A percentile compares a stretch with the other conserved stretches of the same genome.
phyloP scores from a whole-genome alignment of 1,140 invertebrate genomes.

The Trialeurodes vaporariorum region DNA sequence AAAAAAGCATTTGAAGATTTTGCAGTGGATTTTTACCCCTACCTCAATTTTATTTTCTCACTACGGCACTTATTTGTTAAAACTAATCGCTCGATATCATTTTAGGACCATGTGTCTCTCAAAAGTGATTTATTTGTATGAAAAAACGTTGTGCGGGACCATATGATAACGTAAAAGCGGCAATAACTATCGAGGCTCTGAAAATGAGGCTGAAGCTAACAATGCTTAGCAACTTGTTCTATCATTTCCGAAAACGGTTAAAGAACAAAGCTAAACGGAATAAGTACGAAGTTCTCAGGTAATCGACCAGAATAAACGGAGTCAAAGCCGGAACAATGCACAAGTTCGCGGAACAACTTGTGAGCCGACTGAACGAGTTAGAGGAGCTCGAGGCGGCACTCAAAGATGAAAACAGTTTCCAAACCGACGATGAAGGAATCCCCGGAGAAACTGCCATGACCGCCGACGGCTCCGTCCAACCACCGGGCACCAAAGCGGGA shows the following conservation, averaged over 20 bases:
- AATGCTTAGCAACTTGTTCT: neutral
- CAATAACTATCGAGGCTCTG: too few species aligned
- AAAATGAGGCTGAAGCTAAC: neutral
- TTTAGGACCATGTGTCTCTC: too few species aligned
- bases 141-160: too few species aligned
- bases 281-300: constrained; percentile 3
- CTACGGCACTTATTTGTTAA: too few species aligned
- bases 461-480: constrained; percentile 18
- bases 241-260: neutral
- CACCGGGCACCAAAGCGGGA: constrained; percentile 26
- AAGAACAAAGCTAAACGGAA: neutral
- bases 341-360: constrained; percentile 35
- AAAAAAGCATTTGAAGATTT: too few species aligned
- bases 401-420: neutral
- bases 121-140: too few species aligned
- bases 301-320: constrained; percentile 10
- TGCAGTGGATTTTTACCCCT: too few species aligned
- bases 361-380: constrained; percentile 12
- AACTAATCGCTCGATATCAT: too few species aligned
- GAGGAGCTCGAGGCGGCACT: constrained; percentile 3
- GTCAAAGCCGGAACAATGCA: constrained; percentile 33
- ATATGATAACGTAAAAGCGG: too few species aligned
- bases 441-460: constrained; percentile 23
- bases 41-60: too few species aligned
- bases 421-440: constrained; percentile 17